Percentiles rank a stretch among this genome's conserved stretches.
Conservation (phyloP, 2,113 vertebrate species). For the Galeopterus variegatus region DNA sequence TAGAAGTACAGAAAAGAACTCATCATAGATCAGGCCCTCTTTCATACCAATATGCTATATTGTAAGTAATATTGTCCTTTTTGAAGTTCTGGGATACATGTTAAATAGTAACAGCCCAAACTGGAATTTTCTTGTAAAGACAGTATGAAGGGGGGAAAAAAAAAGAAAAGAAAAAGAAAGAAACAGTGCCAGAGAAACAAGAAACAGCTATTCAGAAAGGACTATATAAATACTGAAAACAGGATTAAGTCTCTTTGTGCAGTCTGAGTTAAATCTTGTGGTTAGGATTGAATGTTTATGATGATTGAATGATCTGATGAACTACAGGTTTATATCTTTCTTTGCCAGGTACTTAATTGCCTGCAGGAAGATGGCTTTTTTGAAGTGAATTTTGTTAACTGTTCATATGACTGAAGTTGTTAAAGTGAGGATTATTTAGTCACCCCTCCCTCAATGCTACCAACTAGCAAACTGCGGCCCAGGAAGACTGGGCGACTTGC, state of each 20-base stretch:
- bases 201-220: neutral
- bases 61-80: neutral
- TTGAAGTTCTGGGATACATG: neutral
- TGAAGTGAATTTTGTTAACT: conserved; percentile 1
- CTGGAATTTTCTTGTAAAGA: conserved; percentile 7
- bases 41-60: neutral
- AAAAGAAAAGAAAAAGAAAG: neutral
- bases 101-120: neutral
- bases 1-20: neutral
- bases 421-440: neutral
- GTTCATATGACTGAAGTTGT: neutral
- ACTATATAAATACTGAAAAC: neutral
- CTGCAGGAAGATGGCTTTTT: neutral
- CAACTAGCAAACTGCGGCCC: neutral
- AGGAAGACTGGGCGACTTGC: neutral
- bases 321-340: neutral
- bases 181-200: neutral
- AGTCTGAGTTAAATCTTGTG: neutral
- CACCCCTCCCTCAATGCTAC: neutral
- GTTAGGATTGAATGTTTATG: neutral
- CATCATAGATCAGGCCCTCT: neutral
- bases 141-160: neutral
- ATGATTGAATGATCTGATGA: neutral
- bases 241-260: neutral
- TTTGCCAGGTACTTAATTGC: conserved; percentile 33